Evolutionary conservation across 2,888 invertebrate genomes (phyloP).

Genomic region (Neoitamus cyanurus): DNA sequence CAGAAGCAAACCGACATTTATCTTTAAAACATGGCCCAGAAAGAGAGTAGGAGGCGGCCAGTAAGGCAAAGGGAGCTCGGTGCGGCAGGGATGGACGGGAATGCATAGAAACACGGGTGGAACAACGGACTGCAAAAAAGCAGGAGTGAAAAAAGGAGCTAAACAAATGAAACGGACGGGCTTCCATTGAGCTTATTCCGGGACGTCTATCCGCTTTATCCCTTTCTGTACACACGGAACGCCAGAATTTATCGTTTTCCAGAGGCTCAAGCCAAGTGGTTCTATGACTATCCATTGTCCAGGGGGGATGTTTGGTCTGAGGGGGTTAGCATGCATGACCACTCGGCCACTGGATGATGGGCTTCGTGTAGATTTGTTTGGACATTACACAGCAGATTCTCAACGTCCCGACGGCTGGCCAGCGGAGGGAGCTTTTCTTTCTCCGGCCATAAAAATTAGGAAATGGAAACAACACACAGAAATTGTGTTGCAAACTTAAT

Average conservation of each 20-base stretch:
- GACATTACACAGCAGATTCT: constrained; percentile 40
- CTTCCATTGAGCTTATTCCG: constrained; percentile 45
- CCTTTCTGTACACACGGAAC: constrained; percentile 19
- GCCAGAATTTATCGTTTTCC: constrained; percentile 44
- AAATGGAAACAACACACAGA: constrained; percentile 38
- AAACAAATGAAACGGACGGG: constrained; percentile 23
- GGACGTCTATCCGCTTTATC: constrained; percentile 40
- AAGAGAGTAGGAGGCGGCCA: not conserved
- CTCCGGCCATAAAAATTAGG: constrained; percentile 37
- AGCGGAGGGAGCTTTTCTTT: constrained; percentile 16
- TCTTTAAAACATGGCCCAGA: constrained; percentile 28
- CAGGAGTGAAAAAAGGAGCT: constrained; percentile 24
- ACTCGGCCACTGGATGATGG: constrained; percentile 41
- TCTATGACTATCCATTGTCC: constrained; percentile 36
- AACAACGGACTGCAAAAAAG: constrained; percentile 1
- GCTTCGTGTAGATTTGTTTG: constrained; percentile 43
- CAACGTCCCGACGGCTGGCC: constrained; percentile 13
- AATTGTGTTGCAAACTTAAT: constrained; percentile 43
- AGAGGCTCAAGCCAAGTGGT: constrained; percentile 43
- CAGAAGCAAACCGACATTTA: constrained; percentile 26
- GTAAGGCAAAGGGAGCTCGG: not conserved
- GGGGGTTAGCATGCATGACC: constrained; percentile 18
- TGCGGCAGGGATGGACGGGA: not conserved
- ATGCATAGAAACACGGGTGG: not conserved
- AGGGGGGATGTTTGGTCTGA: constrained; percentile 7